Percentiles rank a stretch among this genome's conserved stretches.
phyloP scores from a whole-genome alignment of 2,888 invertebrate genomes.

The Hipparchia sbordonii region DNA sequence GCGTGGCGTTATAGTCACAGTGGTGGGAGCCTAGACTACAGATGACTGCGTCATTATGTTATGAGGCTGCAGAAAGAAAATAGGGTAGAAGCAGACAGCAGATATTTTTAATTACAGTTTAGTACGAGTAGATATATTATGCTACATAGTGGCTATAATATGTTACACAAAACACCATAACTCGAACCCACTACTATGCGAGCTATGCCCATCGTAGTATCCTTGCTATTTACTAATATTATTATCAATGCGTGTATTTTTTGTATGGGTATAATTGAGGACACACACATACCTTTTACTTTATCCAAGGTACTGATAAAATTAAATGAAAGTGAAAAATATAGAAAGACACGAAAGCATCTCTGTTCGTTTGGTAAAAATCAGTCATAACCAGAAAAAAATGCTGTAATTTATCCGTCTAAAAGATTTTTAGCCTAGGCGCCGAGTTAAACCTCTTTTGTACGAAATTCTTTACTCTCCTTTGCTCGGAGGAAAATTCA shows the following conservation, averaged over 20 bases:
- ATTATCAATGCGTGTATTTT: no score
- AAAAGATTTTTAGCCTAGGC: constrained; percentile 2
- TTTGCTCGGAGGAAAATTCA: constrained; percentile 9
- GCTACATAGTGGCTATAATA: no score
- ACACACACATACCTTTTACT: no score
- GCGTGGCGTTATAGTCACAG: constrained; percentile 57
- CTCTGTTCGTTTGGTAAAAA: no score
- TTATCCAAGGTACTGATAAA: constrained; percentile 33
- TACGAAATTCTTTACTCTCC: constrained; percentile 12
- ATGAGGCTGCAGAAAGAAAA: constrained; percentile 47
- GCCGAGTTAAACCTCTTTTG: constrained; percentile 16
- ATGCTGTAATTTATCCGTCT: constrained; percentile 22
- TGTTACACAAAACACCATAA: no score
- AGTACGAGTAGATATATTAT: no score
- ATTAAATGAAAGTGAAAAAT: constrained; percentile 36
- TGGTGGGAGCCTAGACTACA: constrained; percentile 46
- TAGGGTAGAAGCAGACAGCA: neutral
- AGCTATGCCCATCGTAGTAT: no score
- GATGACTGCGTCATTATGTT: constrained; percentile 75
- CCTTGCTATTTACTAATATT: no score
- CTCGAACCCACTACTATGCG: no score
- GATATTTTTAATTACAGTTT: no score
- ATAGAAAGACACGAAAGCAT: no score
- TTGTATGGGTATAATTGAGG: no score
- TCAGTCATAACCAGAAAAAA: neutral